These are phyloP conservation scores for Sphyrna mokarran DNA, from an alignment of 2,113 vertebrate genomes.

Conservation along the genomic window DNA sequence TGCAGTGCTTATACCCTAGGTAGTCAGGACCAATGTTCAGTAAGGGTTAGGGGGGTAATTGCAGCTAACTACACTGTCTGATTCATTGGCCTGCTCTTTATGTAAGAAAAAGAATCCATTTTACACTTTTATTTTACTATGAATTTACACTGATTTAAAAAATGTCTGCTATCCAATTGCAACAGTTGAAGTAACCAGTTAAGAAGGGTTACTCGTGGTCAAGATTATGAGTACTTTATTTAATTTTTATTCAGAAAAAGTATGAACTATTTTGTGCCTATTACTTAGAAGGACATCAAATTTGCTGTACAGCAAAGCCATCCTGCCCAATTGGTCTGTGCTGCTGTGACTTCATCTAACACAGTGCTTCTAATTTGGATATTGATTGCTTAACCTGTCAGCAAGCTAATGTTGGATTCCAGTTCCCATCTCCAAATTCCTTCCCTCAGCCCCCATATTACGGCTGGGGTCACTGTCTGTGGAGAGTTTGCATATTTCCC, in stretches of 20 bases:
- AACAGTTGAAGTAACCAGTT: background rate
- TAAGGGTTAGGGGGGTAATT: conserved; percentile 7
- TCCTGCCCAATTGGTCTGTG: background rate
- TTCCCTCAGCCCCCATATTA: background rate
- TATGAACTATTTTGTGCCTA: background rate
- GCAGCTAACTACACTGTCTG: background rate
- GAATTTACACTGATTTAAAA: background rate
- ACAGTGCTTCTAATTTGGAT: background rate
- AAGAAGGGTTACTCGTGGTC: background rate
- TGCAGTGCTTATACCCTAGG: background rate
- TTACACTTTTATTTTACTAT: background rate
- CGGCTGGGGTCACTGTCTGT: too few species aligned
- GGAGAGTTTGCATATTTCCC: too few species aligned
- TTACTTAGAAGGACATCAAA: background rate
- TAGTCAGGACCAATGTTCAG: conserved; percentile 7
- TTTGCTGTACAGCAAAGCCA: background rate
- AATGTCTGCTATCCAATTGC: background rate
- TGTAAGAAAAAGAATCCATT: background rate
- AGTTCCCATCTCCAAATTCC: background rate
- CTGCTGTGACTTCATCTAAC: background rate
- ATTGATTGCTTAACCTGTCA: background rate
- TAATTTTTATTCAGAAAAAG: background rate
- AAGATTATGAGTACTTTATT: background rate
- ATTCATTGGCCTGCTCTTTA: conserved; percentile 3
- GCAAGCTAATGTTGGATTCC: background rate